Conservation (phyloP, 2,113 vertebrate species). For the Ptyas mucosa region DNA sequence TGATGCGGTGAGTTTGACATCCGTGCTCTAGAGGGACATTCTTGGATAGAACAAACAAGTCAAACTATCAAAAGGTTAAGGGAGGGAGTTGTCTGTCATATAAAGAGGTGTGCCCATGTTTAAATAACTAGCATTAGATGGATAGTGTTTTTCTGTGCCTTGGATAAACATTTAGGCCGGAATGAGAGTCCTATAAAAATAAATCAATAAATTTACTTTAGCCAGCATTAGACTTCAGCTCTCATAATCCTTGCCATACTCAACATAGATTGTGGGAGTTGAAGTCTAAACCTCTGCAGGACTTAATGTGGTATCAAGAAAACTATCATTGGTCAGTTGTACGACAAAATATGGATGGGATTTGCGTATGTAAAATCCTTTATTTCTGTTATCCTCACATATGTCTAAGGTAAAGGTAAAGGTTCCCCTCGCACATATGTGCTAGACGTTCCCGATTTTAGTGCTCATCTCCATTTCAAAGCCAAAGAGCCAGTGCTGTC, state of each 20-base stretch:
- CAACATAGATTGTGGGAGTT: not conserved
- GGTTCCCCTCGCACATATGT: too few relatives aligned
- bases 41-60: not conserved
- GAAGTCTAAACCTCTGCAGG: not conserved
- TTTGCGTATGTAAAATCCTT: not conserved
- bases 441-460: too few relatives aligned
- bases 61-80: not conserved
- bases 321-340: not conserved
- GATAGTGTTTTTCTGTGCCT: not conserved
- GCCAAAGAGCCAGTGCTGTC: too few relatives aligned
- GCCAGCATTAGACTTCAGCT: not conserved
- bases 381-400: not conserved
- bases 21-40: too few relatives aligned
- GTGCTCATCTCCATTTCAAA: too few relatives aligned
- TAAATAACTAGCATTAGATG: not conserved
- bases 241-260: not conserved
- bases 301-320: not conserved
- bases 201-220: not conserved
- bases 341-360: not conserved
- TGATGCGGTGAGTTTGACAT: too few relatives aligned
- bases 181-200: conserved; percentile 3
- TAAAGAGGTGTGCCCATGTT: not conserved
- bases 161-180: not conserved
- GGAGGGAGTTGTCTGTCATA: not conserved
- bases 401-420: not conserved